Percentiles rank a stretch among this genome's conserved stretches.
These are phyloP conservation scores for Agrochola lota DNA, from an alignment of 2,888 invertebrate genomes.

Conservation along the genomic window DNA sequence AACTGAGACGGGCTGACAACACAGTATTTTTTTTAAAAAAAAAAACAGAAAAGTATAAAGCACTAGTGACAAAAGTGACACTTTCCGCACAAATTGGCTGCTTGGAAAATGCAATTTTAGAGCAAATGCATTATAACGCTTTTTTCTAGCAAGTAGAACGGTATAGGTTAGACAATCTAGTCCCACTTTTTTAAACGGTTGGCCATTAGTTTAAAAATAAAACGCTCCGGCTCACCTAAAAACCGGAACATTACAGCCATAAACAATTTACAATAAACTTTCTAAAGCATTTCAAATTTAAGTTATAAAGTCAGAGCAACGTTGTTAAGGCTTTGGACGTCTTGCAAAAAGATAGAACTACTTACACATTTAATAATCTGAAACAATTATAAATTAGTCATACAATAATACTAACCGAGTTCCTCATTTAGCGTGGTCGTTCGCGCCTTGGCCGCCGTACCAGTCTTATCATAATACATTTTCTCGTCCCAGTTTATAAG, in stretches of 20 bases:
- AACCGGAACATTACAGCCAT: background rate
- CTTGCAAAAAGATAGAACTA: background rate
- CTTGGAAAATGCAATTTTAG: no score
- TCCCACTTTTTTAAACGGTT: background rate
- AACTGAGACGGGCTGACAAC: no score
- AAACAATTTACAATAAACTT: background rate
- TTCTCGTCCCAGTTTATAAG: constrained; percentile 99
- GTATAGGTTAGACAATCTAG: background rate
- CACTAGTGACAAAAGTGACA: no score
- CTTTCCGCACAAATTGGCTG: no score
- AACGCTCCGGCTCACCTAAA: background rate
- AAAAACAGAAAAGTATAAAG: no score
- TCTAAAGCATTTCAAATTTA: background rate
- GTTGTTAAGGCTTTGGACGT: background rate
- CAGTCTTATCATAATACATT: constrained; percentile 98
- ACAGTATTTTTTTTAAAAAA: no score
- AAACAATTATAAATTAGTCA: constrained; percentile 7
- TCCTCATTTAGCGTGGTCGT: constrained; percentile 99
- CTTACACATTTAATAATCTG: background rate
- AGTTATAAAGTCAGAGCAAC: background rate
- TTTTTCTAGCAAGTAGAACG: background rate
- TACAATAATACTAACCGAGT: constrained; percentile 90
- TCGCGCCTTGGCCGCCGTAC: constrained; percentile 97
- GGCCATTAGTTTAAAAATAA: background rate
- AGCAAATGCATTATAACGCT: no score